Base-by-base conservation (phyloP, 2,888 invertebrate genomes). In the Thera britannica region DNA sequence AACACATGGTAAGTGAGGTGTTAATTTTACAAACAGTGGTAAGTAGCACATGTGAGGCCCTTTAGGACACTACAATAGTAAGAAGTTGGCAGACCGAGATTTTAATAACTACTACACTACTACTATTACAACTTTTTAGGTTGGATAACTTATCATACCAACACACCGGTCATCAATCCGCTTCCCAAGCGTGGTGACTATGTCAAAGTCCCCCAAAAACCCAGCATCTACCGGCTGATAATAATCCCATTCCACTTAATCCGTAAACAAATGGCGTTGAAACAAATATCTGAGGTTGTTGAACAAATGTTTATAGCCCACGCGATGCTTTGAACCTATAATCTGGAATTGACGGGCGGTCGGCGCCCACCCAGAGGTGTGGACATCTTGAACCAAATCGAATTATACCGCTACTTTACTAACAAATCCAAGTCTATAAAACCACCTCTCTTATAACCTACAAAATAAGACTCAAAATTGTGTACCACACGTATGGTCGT, bases 321-420 rank as follows among this genome's bases (percentile, higher is more conserved):
- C 88, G 90, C 89, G 75, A 89, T 86, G 79, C 80, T 88, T 88
- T 82, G 80, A 83, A 85, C 79, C 83, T 87, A 85, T 89, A 88
- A 88, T 90, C 83, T 83, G 81, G 79, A 81, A 84, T 81, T 89
- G 83, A 90, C 91, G 88, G 91, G 90, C 84, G 90, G 80, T 84
- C 90, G 82, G 81, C 83, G 89, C 86, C 92, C 92, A 92, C 92
- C 92, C 93, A 91, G 86, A 90, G 91, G 89, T 89, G 89, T 89
- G 85, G 90, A 90, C 90, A 88, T 85, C 79, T 87, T 81, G 75
- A 81, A 88, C 87, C 83, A 90, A 90, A 90, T 90, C 90, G 85
- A 90, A 90, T 90, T 90, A 90, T 85, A 86, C 79, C 78, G 78
- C 70, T 75, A 83, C 85, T 78, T 77, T 76, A 73, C 74, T 71